Base-by-base conservation (phyloP, 2,113 vertebrate genomes). In the Gymnocephalus cernua region DNA sequence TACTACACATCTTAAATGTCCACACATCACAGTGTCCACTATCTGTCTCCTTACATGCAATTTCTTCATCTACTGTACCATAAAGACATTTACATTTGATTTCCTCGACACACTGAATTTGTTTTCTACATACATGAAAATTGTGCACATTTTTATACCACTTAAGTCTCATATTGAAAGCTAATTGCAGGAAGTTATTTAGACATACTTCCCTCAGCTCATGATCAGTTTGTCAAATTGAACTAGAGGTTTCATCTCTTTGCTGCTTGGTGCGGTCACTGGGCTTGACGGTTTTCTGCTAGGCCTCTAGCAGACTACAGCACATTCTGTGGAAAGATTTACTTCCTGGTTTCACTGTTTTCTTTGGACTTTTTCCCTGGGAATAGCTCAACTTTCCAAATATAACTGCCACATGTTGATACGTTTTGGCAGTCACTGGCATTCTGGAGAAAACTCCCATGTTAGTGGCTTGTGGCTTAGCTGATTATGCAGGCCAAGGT, bases 361-460 rank as follows among this genome's bases (percentile, higher is more conserved):
- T 91, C 63, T 81, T 89, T 90, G 88, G 92, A 87, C 74, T 53
- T 76, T 65, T 70, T 93, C 82, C 70, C 74, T 79, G 80, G 75
- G 75, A 89, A 90, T 89, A 88, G 80, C 67, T 87, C 82, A 86
- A 85, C 86, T 93, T 93, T 94, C 90, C 91, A 92, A 93, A 93
- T 92, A 86, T 93, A 93, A 89, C 79, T 79, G 83, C 91, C 90
- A 91, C 89, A 89, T 90, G 90, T 86, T 85, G 78, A 86, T 86
- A 45, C 35, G 61, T 88, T 85, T 78, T 89, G 86, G 88, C 88
- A 69, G 71, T 81, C 1, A 7, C 23, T 65, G 80, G 77, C 65
- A 68, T 90, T 64, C 73, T 53, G 69, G 59, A 79, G 91, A 90
- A 92, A 87, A 86, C 89, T 91, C 89, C 89, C 81, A 88, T 89